These are phyloP conservation scores for Borostomias antarcticus DNA, from an alignment of 2,797 vertebrate genomes.

Conservation along the genomic window DNA sequence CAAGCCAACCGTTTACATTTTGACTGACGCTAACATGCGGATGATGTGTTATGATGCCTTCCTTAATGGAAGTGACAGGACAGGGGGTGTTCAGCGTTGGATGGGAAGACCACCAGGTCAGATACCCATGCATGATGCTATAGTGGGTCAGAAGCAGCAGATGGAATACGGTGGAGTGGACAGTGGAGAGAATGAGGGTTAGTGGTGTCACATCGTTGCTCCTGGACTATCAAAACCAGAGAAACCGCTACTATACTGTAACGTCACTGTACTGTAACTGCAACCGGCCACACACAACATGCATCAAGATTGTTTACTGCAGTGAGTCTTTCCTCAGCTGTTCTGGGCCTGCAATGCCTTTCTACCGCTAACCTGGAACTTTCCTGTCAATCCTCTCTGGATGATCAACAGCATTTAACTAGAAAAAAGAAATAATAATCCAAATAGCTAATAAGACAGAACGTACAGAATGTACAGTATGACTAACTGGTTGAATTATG, in stretches of 20 bases:
- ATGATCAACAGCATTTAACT: too few species aligned
- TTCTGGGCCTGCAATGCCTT: neutral
- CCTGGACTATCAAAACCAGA: neutral
- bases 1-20: neutral
- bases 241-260: neutral
- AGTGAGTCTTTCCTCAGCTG: neutral
- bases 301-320: too few species aligned
- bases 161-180: conserved; percentile 41
- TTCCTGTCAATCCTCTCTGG: neutral
- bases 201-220: neutral
- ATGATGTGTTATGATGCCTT: neutral
- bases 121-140: conserved; percentile 43
- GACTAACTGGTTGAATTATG: conserved; percentile 46
- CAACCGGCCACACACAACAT: too few species aligned
- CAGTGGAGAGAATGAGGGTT: conserved; percentile 27
- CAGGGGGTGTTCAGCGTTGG: neutral
- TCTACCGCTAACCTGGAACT: neutral
- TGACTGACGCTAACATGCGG: neutral
- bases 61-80: neutral
- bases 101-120: conserved; percentile 17
- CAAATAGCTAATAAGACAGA: neutral
- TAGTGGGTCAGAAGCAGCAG: conserved; percentile 32
- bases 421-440: too few species aligned
- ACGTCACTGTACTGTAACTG: too few species aligned
- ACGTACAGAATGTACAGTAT: neutral